Evolutionary conservation across 2,888 invertebrate species (phyloP).

Genomic region (Xanthia icteritia): DNA sequence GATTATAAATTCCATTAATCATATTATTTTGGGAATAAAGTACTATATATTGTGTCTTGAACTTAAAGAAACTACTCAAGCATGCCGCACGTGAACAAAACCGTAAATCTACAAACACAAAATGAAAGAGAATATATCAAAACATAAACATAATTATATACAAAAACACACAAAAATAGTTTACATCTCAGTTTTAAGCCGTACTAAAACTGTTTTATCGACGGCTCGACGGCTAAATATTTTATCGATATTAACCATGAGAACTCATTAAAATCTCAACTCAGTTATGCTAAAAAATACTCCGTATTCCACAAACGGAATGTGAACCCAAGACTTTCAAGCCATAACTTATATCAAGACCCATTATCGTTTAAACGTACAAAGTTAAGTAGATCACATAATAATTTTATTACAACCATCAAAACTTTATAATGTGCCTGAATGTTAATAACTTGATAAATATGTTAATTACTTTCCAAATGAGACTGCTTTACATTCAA

Average conservation of each 20-base stretch:
- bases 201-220: too few relatives aligned
- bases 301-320: constrained; percentile 23
- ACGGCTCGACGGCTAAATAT: neutral
- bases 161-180: too few relatives aligned
- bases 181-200: neutral
- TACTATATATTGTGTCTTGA: neutral
- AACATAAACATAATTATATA: neutral
- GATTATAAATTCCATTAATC: neutral
- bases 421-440: constrained; percentile 47
- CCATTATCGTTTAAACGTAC: constrained; percentile 21
- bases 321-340: constrained; percentile 29
- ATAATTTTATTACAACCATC: constrained; percentile 46
- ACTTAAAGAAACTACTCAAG: neutral
- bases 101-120: neutral
- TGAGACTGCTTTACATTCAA: constrained; percentile 41
- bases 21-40: neutral
- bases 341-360: constrained; percentile 35
- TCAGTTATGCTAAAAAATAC: constrained; percentile 25
- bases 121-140: neutral
- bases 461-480: constrained; percentile 54
- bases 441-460: constrained; percentile 54
- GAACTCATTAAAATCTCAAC: constrained; percentile 8
- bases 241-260: constrained; percentile 6
- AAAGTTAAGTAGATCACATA: constrained; percentile 45
- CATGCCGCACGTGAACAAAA: neutral